Percentiles rank a stretch among this genome's conserved stretches.
Conservation (phyloP, 2,113 vertebrate genomes). For the Heliornis fulica region DNA sequence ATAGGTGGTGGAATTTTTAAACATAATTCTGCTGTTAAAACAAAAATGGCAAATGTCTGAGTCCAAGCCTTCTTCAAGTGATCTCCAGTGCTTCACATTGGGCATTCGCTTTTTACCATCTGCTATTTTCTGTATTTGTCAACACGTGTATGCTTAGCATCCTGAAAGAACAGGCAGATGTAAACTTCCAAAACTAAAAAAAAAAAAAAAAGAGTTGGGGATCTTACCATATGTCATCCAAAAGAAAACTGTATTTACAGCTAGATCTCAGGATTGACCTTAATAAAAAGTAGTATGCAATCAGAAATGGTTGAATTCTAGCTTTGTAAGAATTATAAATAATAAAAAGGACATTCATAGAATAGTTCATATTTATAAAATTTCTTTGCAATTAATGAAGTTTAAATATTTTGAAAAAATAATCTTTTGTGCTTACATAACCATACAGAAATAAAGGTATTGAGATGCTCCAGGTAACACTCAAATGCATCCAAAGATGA, state of each 20-base stretch:
- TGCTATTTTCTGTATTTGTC: conserved; percentile 46
- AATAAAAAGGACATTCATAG: too few relatives aligned
- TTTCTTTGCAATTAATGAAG: background rate
- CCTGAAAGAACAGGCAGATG: conserved; percentile 10
- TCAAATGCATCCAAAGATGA: background rate
- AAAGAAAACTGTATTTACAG: background rate
- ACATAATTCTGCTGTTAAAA: background rate
- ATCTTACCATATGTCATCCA: conserved; percentile 42
- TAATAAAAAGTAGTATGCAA: background rate
- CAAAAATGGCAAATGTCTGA: background rate
- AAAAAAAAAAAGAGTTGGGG: background rate
- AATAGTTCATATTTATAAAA: background rate
- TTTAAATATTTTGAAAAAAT: background rate
- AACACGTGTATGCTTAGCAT: background rate
- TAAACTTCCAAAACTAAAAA: conserved; percentile 15
- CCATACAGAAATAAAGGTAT: too few relatives aligned
- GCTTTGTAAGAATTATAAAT: background rate
- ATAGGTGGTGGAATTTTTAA: background rate
- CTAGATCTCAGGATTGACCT: background rate
- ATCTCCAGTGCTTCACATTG: background rate
- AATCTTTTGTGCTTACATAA: background rate
- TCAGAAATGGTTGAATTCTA: background rate
- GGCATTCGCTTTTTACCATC: conserved; percentile 52
- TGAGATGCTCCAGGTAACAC: background rate
- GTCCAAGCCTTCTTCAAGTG: background rate